A percentile compares a stretch with the other conserved stretches of the same genome.
Evolutionary conservation across 1,140 invertebrate species (phyloP).

Genomic region (Zaprionus taronus): DNA sequence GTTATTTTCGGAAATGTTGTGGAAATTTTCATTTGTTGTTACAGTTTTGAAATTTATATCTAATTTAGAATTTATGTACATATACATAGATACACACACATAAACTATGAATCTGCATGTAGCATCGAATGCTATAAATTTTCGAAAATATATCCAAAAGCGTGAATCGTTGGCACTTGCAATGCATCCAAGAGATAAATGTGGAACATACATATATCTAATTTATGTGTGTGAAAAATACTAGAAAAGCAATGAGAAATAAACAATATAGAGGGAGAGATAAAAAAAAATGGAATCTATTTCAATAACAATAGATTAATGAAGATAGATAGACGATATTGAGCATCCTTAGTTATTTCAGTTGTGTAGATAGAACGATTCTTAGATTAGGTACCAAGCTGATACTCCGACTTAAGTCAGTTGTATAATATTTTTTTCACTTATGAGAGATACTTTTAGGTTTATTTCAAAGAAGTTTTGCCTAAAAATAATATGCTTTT

Average conservation of each 20-base stretch:
- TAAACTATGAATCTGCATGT: background rate
- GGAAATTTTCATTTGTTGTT: conserved; percentile 51
- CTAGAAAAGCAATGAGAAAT: conserved; percentile 5
- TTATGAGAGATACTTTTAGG: background rate
- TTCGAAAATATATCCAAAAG: conserved; percentile 20
- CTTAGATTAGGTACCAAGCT: too few species aligned
- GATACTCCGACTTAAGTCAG: background rate
- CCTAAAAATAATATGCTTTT: background rate
- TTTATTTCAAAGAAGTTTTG: background rate
- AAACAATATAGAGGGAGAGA: background rate
- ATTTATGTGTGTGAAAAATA: conserved; percentile 3
- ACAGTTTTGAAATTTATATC: conserved; percentile 50
- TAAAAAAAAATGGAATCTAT: background rate
- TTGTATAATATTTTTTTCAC: background rate
- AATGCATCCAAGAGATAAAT: conserved; percentile 20
- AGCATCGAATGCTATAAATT: conserved; percentile 15
- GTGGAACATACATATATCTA: conserved; percentile 1
- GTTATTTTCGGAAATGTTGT: conserved; percentile 32
- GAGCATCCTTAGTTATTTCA: too few species aligned
- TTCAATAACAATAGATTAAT: background rate
- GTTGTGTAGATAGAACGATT: background rate
- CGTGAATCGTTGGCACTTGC: conserved; percentile 54
- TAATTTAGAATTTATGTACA: conserved; percentile 41
- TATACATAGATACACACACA: conserved; percentile 10
- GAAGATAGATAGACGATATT: too few species aligned